Percentiles rank a stretch among this genome's conserved stretches.
phyloP scores from a whole-genome alignment of 37 sponge, comb jelly and placozoan species.

The Chondrosia reniformis region DNA sequence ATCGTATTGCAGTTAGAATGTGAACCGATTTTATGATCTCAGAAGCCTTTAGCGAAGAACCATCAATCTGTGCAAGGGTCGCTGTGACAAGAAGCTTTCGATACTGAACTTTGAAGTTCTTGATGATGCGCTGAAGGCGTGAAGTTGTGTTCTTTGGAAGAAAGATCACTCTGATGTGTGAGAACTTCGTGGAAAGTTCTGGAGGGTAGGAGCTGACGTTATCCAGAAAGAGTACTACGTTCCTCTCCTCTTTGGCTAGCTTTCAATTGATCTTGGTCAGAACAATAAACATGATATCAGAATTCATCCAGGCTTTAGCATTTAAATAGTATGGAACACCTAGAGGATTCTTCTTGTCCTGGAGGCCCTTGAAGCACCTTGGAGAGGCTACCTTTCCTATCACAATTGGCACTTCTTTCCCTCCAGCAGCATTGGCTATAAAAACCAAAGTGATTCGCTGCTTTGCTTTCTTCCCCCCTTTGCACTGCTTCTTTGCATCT shows the following conservation, averaged over 20 bases:
- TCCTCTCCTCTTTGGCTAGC: constrained; percentile 11
- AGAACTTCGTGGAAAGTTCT: constrained; percentile 11
- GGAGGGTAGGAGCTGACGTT: constrained; percentile 21
- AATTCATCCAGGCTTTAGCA: constrained; percentile 32
- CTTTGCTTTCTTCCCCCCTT: constrained; percentile 36
- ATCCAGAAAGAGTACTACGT: constrained; percentile 8
- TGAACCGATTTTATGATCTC: constrained; percentile 16
- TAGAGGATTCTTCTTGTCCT: constrained; percentile 23
- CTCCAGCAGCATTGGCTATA: constrained; percentile 41
- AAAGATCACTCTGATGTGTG: constrained; percentile 15
- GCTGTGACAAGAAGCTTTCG: constrained; percentile 3
- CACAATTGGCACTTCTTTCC: constrained; percentile 38
- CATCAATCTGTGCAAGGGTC: constrained; percentile 25
- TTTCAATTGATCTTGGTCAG: constrained; percentile 13
- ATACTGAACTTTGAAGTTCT: constrained; percentile 27
- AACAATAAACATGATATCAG: constrained; percentile 10
- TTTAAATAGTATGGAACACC: constrained; percentile 35
- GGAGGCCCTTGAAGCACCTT: constrained; percentile 29
- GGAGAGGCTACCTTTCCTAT: constrained; percentile 36
- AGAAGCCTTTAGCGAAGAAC: constrained; percentile 12
- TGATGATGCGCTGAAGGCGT: constrained; percentile 13
- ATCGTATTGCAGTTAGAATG: constrained; percentile 21
- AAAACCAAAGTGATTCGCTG: constrained; percentile 20
- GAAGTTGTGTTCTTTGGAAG: constrained; percentile 30
- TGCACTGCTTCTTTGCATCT: constrained; percentile 17